Conservation (phyloP, 2,113 vertebrate genomes). For the Thomomys bottae region DNA sequence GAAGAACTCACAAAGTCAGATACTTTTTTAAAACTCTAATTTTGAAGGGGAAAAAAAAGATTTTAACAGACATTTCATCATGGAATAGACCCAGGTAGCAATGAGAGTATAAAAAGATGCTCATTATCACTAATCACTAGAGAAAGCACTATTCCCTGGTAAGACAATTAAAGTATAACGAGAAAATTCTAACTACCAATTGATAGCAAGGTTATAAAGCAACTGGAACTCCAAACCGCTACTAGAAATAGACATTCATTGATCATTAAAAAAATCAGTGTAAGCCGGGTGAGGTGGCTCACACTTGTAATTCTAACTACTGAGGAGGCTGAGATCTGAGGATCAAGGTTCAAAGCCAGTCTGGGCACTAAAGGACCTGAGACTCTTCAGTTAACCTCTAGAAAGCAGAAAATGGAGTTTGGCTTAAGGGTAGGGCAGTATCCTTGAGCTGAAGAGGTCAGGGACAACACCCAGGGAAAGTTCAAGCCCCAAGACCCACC, state of each 20-base stretch:
- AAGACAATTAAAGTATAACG: background rate
- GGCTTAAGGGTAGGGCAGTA: no score
- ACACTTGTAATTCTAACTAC: no score
- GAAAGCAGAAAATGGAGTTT: no score
- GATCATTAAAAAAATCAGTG: no score
- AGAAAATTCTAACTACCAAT: background rate
- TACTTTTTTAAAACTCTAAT: background rate
- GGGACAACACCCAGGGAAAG: no score
- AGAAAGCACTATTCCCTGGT: background rate
- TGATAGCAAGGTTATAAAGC: background rate
- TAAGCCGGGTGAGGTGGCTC: no score
- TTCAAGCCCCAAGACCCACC: no score
- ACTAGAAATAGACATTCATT: background rate
- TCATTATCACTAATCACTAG: background rate
- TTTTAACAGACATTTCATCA: background rate
- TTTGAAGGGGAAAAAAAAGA: background rate
- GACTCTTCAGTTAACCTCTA: no score
- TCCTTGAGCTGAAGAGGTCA: no score
- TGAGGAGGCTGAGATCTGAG: no score
- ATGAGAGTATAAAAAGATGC: background rate
- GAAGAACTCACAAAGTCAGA: background rate
- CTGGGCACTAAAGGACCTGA: no score
- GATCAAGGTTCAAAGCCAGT: no score
- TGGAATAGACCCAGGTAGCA: background rate
- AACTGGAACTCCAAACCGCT: background rate